Conservation (phyloP, 1,140 invertebrate genomes). For the Subanguina moxae region DNA sequence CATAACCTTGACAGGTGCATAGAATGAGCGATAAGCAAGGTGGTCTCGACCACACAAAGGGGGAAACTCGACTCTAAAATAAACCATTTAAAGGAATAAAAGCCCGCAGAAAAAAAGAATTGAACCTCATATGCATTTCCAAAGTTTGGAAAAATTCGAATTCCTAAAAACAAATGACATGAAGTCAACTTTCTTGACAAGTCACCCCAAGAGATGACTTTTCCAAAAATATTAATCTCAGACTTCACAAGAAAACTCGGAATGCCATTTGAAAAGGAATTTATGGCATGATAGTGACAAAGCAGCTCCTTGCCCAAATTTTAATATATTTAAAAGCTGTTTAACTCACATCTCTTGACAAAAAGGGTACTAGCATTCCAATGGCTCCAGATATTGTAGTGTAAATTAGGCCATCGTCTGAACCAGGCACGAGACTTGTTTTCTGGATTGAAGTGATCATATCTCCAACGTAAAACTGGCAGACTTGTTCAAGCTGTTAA, state of each 20-base stretch:
- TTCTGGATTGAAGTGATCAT: slow-evolving; percentile 67
- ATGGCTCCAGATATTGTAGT: slow-evolving; percentile 90
- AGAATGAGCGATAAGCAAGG: slow-evolving; percentile 90
- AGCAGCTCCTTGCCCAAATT: too few relatives aligned
- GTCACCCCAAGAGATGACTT: too few relatives aligned
- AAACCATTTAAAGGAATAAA: too few relatives aligned
- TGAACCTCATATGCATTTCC: slow-evolving; percentile 88
- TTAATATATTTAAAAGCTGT: not conserved
- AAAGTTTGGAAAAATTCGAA: slow-evolving; percentile 98
- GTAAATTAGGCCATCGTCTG: slow-evolving; percentile 90
- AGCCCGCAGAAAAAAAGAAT: too few relatives aligned
- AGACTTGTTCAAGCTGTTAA: slow-evolving; percentile 74
- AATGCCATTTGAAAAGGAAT: too few relatives aligned
- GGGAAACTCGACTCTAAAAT: slow-evolving; percentile 79
- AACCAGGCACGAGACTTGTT: slow-evolving; percentile 91
- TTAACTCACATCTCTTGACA: slow-evolving; percentile 75
- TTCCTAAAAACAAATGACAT: slow-evolving; percentile 66
- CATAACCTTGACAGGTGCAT: slow-evolving; percentile 88
- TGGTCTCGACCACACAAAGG: slow-evolving; percentile 95
- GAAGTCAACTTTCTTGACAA: too few relatives aligned
- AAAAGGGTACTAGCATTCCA: slow-evolving; percentile 93
- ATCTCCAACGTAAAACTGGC: slow-evolving; percentile 92
- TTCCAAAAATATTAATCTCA: too few relatives aligned
- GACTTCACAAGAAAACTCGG: too few relatives aligned
- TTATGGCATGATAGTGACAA: too few relatives aligned